Conservation (phyloP, 2,797 vertebrate genomes). For the Megalops cyprinoides region DNA sequence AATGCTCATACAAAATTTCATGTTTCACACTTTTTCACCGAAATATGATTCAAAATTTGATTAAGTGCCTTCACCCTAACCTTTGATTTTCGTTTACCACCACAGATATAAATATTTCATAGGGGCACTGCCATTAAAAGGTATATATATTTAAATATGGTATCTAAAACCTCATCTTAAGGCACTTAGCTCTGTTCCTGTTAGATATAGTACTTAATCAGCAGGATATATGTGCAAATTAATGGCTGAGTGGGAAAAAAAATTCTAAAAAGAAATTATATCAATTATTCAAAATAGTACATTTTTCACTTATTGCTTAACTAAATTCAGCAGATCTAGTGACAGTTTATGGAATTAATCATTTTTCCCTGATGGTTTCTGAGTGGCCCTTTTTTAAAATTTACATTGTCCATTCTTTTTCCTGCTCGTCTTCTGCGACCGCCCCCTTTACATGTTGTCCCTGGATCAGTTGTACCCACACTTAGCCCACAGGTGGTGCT, state of each 20-base stretch:
- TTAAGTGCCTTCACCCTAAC: constrained; percentile 10
- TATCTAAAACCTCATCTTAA: constrained; percentile 36
- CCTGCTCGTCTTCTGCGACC: neutral
- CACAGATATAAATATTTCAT: constrained; percentile 22
- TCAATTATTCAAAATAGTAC: constrained; percentile 70
- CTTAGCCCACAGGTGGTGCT: constrained; percentile 51
- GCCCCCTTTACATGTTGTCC: constrained; percentile 15
- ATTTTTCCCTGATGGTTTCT: constrained; percentile 43
- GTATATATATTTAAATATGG: constrained; percentile 19
- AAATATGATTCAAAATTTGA: constrained; percentile 9
- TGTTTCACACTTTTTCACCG: constrained; percentile 22
- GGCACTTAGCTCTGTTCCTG: constrained; percentile 41
- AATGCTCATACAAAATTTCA: neutral
- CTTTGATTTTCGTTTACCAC: constrained; percentile 11
- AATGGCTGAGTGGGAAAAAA: constrained; percentile 60
- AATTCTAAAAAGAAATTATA: constrained; percentile 51
- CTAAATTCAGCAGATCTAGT: constrained; percentile 65
- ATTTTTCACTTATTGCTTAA: constrained; percentile 71
- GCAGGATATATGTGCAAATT: constrained; percentile 65
- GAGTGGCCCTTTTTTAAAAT: constrained; percentile 30
- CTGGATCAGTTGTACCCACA: constrained; percentile 39
- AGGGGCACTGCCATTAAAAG: constrained; percentile 16
- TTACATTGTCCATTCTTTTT: constrained; percentile 12
- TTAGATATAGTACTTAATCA: constrained; percentile 69
- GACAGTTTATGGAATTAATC: constrained; percentile 59